Evolutionary conservation across 1,140 invertebrate genomes (phyloP), one percentile per base, ranked within the genome.

Genomic region (Stegodyphus dumicola): DNA sequence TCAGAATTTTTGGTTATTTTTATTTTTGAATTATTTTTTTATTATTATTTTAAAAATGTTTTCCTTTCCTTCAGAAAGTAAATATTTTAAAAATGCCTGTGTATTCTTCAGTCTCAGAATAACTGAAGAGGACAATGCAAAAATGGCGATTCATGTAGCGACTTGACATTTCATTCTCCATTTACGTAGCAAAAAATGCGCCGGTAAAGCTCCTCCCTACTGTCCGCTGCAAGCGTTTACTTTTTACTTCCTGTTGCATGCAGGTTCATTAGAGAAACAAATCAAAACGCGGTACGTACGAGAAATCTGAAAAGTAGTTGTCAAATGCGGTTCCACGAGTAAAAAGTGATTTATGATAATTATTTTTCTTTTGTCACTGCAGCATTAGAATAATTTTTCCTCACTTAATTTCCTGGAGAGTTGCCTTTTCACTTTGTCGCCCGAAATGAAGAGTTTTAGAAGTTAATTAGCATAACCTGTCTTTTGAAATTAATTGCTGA

Each of bases 281-380:
- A 71, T 51, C 49, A 51, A 48, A 71, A 77, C 73, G 65, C 7
- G 15, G 1, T n/a, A 11, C 53, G 73, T 48, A 18, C 33, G 75
- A 64, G 75, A 77, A 77, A 76, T 67, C 17, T 53, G 64, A 56
- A 80, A 80, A 80, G n/a, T 54, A 51, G 52, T 49, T 80, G 77
- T 80, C 77, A 71, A 17, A 15, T 6, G 11, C 9, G 49, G 33
- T 70, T 74, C 49, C 15, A 48, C n/a, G 67, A 56, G 52, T 64
- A 71, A 17, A 48, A 53, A 52, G 52, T 80, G 77, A 80, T 80
- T 80, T 67, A 80, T 80, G 77, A 71, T 80, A 80, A 80, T 67
- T 80, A 71, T 70, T 71, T 71, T 54, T 53, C 18, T 80, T 71
- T 71, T 60, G 18, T 53, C n/a, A 11, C 9, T 52, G 15, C 17